Evolutionary conservation across 2,888 invertebrate species (phyloP).

Genomic region (Cerastis leucographa): DNA sequence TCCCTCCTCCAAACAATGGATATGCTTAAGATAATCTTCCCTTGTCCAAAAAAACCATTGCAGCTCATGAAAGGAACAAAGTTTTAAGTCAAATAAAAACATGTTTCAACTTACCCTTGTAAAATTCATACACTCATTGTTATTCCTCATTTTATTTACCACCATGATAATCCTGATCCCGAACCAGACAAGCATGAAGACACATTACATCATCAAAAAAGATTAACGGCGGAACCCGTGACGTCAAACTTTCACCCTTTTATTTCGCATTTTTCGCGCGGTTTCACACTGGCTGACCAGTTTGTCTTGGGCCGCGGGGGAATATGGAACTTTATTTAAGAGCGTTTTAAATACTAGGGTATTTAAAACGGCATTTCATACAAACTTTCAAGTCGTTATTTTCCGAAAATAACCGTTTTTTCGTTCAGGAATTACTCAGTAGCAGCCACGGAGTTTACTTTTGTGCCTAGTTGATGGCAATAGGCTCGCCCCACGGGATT

Average conservation of each 20-base stretch:
- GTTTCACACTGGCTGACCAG: slow-evolving; percentile 26
- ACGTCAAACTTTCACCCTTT: slow-evolving; percentile 64
- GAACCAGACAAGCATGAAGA: slow-evolving; percentile 66
- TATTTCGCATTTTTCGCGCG: slow-evolving; percentile 64
- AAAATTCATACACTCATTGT: slow-evolving; percentile 20
- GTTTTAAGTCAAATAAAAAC: slow-evolving; percentile 2
- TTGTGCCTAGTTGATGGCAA: too few species aligned
- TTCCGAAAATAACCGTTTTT: too few species aligned
- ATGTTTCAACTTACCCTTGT: neutral
- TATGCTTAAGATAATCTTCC: too few species aligned
- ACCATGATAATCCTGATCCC: slow-evolving; percentile 56
- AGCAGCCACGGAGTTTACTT: too few species aligned
- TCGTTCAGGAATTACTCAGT: too few species aligned
- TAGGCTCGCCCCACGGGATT: too few species aligned
- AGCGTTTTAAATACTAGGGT: too few species aligned
- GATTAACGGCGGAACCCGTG: slow-evolving; percentile 63
- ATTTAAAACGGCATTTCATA: too few species aligned
- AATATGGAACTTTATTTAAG: slow-evolving; percentile 4
- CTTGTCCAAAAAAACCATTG: neutral
- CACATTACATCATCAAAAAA: slow-evolving; percentile 68
- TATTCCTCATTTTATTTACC: slow-evolving; percentile 55
- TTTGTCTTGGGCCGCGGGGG: neutral
- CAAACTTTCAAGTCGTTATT: too few species aligned
- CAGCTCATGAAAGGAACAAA: neutral
- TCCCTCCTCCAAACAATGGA: too few species aligned